Percentiles rank a stretch among this genome's conserved stretches.
Evolutionary conservation across 2,113 vertebrate species (phyloP).

Genomic region (Cyprinodon tularosa): DNA sequence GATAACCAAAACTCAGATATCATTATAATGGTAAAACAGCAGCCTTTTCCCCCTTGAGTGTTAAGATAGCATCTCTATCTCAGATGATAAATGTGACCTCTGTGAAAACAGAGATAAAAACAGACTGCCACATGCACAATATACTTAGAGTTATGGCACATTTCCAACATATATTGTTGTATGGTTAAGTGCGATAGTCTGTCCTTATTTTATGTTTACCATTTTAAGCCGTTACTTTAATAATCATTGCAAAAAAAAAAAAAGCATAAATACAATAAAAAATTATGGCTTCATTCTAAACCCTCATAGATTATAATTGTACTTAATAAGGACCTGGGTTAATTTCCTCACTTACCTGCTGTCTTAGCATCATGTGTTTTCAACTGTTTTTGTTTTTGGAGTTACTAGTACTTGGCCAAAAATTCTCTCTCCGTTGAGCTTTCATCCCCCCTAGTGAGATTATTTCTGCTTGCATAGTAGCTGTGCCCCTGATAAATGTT

Average conservation of each 20-base stretch:
- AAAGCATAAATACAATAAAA: not conserved
- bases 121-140: not conserved
- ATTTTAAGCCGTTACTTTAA: not conserved
- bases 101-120: conserved; percentile 6
- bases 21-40: not conserved
- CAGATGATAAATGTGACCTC: conserved; percentile 1
- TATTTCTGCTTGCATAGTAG: conserved; percentile 67
- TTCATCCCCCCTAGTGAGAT: conserved; percentile 62
- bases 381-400: conserved; percentile 22
- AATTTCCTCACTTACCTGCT: conserved; percentile 32
- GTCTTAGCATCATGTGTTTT: conserved; percentile 29
- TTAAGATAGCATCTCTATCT: not conserved
- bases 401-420: conserved; percentile 36
- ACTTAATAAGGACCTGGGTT: not conserved
- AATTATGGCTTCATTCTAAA: not conserved
- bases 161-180: not conserved
- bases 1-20: not conserved
- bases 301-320: not conserved
- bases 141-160: not conserved
- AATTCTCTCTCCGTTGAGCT: conserved; percentile 55
- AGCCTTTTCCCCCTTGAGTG: not conserved
- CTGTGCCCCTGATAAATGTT: conserved; percentile 62
- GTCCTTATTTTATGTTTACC: not conserved
- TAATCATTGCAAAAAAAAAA: not conserved
- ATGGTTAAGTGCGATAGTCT: not conserved